Evolutionary conservation across 2,797 vertebrate genomes (phyloP).

Genomic region (Microhierax caerulescens): DNA sequence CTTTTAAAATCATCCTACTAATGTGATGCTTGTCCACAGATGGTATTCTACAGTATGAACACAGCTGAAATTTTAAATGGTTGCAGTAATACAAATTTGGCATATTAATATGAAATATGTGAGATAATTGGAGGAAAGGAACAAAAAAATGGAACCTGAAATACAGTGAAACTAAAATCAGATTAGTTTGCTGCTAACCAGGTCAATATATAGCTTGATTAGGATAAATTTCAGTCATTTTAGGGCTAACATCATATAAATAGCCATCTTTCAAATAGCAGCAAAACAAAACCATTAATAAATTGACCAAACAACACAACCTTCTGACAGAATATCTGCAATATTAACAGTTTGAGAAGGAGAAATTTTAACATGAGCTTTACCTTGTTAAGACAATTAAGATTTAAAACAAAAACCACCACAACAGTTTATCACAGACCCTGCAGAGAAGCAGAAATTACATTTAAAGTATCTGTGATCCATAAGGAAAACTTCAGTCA

Average conservation of each 20-base stretch:
- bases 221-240: slow-evolving; percentile 30
- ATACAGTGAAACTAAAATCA: slow-evolving; percentile 27
- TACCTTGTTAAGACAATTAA: slow-evolving; percentile 43
- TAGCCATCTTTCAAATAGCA: background rate
- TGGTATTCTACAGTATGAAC: background rate
- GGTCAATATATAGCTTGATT: slow-evolving; percentile 34
- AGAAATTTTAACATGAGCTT: slow-evolving; percentile 23
- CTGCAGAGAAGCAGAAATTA: background rate
- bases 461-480: slow-evolving; percentile 7
- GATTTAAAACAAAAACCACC: background rate
- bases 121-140: slow-evolving; percentile 6
- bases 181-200: slow-evolving; percentile 36
- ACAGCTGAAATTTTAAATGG: background rate
- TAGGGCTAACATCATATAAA: slow-evolving; percentile 29
- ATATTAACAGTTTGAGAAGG: background rate
- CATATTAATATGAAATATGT: background rate
- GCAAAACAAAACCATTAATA: slow-evolving; percentile 36
- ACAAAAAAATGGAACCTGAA: slow-evolving; percentile 14
- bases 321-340: slow-evolving; percentile 17
- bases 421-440: background rate
- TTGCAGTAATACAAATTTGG: background rate
- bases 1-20: background rate
- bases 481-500: background rate
- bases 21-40: background rate
- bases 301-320: slow-evolving; percentile 20